phyloP scores from a whole-genome alignment of 92 coral and sea anemone species.

The Parazoanthus darwini region DNA sequence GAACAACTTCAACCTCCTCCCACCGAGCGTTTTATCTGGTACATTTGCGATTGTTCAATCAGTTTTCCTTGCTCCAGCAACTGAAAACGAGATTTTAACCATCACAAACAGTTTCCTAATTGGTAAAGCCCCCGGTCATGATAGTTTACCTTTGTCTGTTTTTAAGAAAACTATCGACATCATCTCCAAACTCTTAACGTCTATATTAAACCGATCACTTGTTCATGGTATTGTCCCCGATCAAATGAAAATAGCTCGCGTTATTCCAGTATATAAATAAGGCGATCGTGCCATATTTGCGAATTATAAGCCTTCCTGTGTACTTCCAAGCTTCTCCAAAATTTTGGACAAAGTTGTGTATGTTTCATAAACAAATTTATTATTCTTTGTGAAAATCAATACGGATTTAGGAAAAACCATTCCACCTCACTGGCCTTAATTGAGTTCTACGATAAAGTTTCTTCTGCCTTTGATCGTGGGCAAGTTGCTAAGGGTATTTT shows the following conservation, averaged over 20 bases:
- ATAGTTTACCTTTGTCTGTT: slow-evolving; percentile 46
- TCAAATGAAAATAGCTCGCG: slow-evolving; percentile 29
- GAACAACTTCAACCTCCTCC: slow-evolving; percentile 46
- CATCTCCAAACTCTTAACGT: slow-evolving; percentile 39
- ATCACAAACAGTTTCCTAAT: slow-evolving; percentile 31
- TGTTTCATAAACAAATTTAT: slow-evolving; percentile 27
- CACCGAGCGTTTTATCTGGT: slow-evolving; percentile 33
- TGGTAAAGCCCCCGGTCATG: slow-evolving; percentile 41
- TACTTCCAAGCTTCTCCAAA: slow-evolving; percentile 51
- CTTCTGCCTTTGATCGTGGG: slow-evolving; percentile 43
- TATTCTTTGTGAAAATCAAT: slow-evolving; percentile 46
- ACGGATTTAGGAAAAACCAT: slow-evolving; percentile 54
- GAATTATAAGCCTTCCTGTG: not conserved
- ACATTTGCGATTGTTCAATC: slow-evolving; percentile 14
- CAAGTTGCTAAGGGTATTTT: slow-evolving; percentile 41
- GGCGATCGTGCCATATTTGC: not conserved
- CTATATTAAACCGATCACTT: slow-evolving; percentile 31
- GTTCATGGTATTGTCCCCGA: slow-evolving; percentile 46
- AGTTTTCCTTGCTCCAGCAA: slow-evolving; percentile 39
- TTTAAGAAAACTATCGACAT: slow-evolving; percentile 32
- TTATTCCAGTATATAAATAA: slow-evolving; percentile 11
- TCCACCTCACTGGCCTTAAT: slow-evolving; percentile 49
- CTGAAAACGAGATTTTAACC: slow-evolving; percentile 38
- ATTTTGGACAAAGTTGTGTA: slow-evolving; percentile 41
- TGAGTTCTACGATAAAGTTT: slow-evolving; percentile 36